Base-by-base conservation (phyloP, 2,113 vertebrate species). In the Alouatta palliata region DNA sequence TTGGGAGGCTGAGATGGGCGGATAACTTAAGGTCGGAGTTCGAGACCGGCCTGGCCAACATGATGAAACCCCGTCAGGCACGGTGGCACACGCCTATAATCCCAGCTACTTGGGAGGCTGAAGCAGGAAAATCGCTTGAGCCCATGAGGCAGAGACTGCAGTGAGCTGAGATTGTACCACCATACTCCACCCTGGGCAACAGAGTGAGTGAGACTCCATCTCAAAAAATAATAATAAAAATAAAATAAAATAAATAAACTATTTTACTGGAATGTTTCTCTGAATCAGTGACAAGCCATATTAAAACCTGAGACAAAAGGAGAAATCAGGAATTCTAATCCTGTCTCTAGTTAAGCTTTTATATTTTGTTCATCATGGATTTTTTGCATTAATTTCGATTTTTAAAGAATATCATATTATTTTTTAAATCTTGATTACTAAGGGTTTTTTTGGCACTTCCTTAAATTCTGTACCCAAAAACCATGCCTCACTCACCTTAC, bases 241-340 rank as follows among this genome's bases (percentile, higher is more conserved):
- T 64, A 61, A 61, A 61, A 12, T 61, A 64, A 64, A 64, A 14
- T 64, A 73, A 81, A 89, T 43, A 70, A 54, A 81, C 14, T 8
- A 40, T 64, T 47, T 95, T 91, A 23, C 20, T 43, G 20, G n/a
- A 94, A 71, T 75, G 75, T 56, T 82, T 75, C 95, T 87, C 88
- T 77, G 52, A 95, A 92, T 11, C 9, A 77, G 37, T 52, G 32
- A 52, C 21, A 47, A 61, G 19, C 11, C 37, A 68, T 5, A 32
- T 35, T n/a, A 56, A 58, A 95, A 54, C 25, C 68, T 43, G 23
- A 94, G 40, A 54, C 27, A 37, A 93, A 92, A 70, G 56, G 23
- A 54, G 87, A 70, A 79, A 81, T 54, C 11, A 52, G 54, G n/a
- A 68, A 58, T 16, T 23, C 11, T 30, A 14, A 87, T 54, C 13